phyloP scores from a whole-genome alignment of 2,113 vertebrate species.

The Serilophus lunatus region DNA sequence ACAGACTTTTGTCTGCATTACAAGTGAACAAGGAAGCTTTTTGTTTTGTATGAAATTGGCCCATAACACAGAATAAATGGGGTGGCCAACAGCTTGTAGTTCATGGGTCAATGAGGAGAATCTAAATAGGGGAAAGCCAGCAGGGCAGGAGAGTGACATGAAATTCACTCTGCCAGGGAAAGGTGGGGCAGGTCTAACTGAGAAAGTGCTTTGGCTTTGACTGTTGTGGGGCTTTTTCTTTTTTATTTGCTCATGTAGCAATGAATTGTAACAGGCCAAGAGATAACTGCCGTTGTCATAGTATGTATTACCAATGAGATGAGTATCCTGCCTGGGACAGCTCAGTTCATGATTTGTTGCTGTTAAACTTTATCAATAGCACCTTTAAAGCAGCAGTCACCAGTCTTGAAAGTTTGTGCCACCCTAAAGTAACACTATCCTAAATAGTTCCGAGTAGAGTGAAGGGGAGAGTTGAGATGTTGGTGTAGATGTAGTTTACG shows the following conservation, averaged over 20 bases:
- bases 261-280: fast-evolving
- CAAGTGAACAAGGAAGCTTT: background rate
- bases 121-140: background rate
- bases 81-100: background rate
- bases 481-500: background rate
- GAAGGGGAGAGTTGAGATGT: background rate
- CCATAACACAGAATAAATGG: background rate
- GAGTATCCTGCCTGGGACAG: background rate
- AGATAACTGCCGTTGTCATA: background rate
- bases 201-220: background rate
- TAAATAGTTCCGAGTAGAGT: background rate
- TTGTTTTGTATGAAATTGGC: background rate
- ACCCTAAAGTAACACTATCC: fast-evolving
- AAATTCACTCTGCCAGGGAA: background rate
- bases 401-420: background rate
- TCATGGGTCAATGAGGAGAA: background rate
- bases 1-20: background rate
- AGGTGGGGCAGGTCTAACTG: background rate
- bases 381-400: background rate
- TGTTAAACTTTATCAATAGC: background rate
- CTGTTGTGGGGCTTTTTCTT: background rate
- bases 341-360: background rate
- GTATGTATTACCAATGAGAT: background rate
- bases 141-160: background rate
- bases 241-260: background rate